Base-by-base conservation (phyloP, 2,113 vertebrate species). In the Eubucco bourcierii region DNA sequence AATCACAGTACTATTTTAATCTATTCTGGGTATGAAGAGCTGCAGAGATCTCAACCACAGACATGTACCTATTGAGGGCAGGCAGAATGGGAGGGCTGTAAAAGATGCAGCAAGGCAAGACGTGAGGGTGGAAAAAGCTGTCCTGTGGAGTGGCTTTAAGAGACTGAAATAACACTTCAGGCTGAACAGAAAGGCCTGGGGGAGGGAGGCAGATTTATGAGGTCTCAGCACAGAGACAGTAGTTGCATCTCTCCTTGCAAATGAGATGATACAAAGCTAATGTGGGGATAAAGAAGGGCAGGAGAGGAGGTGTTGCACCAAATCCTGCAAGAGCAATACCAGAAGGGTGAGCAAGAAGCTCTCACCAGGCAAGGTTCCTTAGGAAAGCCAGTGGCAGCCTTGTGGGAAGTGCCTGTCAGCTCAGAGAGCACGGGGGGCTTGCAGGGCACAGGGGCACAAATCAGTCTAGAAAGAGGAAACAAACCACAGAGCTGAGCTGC, bases 191-290 rank as follows among this genome's bases (percentile, higher is more conserved):
- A 72, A 53, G 86, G 52, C 52, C 58, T 71, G 67, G n/a, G 72
- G 21, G 39, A 72, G 9, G 27, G 33, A 67, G 41, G 28, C 15
- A 67, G 34, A 63, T 4, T 72, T 72, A 59, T 3, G 7, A 10
- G 21, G 27, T 81, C 74, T 66, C 65, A 81, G 29, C n/a, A 84
- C 7, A 76, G 50, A 76, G 44, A 63, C 4, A 73, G 27, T 31
- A 66, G 14, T 70, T 74, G 21, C 60, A 87, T 93, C 56, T 73
- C 59, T 65, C 55, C 56, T 87, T 73, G 66, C 9, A 84, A 94
- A 79, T 90, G 74, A 87, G 74, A 87, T 92, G 73, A 76, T 72
- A 73, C 18, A 79, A 37, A 73, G n/a, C 15, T 90, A 81, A 75
- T 76, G 34, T 15, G 59, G 55, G 75, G 77, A 74, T 64, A 90